Base-by-base conservation (phyloP, 2,797 vertebrate species). In the Gambelia wislizenii region DNA sequence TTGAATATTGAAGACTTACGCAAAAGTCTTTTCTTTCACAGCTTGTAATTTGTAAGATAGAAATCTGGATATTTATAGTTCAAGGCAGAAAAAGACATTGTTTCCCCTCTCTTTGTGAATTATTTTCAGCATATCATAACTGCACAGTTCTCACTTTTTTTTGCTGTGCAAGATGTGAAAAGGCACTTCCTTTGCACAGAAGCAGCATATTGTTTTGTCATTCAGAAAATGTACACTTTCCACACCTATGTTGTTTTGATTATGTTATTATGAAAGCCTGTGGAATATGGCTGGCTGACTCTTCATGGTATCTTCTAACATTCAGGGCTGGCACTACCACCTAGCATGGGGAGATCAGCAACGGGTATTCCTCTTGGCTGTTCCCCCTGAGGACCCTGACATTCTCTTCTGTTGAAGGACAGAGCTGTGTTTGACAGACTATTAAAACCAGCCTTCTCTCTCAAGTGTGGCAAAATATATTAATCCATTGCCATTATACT, bases 1-100 rank as follows among this genome's bases (percentile, higher is more conserved):
- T 61, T 83, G 36, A 52, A 56, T 87, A 39, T 47, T 44, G 44
- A 76, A 86, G 47, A 61, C 10, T 86, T 75, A 42, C 7, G 27
- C 88, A 89, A 85, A n/a, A 82, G 36, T 16, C 47, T 54, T 78
- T 89, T 25, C 74, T 78, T 70, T 67, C 18, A 10, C 27, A 36
- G 2, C 10, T 77, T 44, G 25, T 27, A 25, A 75, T 42, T 52
- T 81, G 54, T 52, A 61, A 61, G n/a, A 44, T 42, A 75, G 44
- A 85, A n/a, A 52, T 70, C 6, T n/a, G 20, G 8, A 52, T 42
- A 52, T 47, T 74, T 85, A 22, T 82, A 54, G 27, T 82, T 52
- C 69, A 44, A 25, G 56, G 42, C 6, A 61, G 67, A 39, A 81
- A 36, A 78, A 78, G 33, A 44, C 10, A 56, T 30, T n/a, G 2